Conservation (phyloP, 2,888 invertebrate genomes). For the Agriopis aurantiaria region DNA sequence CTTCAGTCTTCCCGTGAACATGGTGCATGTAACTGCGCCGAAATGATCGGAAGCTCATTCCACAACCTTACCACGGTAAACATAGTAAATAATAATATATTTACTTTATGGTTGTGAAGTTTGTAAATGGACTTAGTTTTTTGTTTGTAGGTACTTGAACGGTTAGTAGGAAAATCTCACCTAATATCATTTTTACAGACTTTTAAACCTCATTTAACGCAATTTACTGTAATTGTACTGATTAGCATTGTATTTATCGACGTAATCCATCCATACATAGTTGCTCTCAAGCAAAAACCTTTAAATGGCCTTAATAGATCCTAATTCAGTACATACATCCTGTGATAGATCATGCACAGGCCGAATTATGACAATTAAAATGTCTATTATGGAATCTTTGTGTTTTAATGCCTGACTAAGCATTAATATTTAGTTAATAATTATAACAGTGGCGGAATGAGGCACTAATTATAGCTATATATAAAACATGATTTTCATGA, state of each 20-base stretch:
- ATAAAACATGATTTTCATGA: neutral
- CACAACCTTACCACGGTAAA: no score
- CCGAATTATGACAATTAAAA: constrained; percentile 16
- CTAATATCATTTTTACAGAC: no score
- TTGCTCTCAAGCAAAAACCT: neutral
- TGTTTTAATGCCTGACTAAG: constrained; percentile 2
- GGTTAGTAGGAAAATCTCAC: no score
- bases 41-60: no score
- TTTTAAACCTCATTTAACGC: neutral
- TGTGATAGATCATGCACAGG: neutral
- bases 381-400: constrained; percentile 7
- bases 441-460: constrained; percentile 11
- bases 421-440: neutral
- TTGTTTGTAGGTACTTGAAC: no score
- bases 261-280: neutral
- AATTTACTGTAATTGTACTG: neutral
- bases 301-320: neutral
- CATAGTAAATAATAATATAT: no score
- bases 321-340: constrained; percentile 13
- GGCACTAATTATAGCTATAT: neutral
- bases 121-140: no score
- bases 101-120: no score
- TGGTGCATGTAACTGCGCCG: no score
- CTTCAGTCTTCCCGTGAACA: no score
- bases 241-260: constrained; percentile 1